Evolutionary conservation across 2,797 vertebrate genomes (phyloP).

Genomic region (Botia almorhae): DNA sequence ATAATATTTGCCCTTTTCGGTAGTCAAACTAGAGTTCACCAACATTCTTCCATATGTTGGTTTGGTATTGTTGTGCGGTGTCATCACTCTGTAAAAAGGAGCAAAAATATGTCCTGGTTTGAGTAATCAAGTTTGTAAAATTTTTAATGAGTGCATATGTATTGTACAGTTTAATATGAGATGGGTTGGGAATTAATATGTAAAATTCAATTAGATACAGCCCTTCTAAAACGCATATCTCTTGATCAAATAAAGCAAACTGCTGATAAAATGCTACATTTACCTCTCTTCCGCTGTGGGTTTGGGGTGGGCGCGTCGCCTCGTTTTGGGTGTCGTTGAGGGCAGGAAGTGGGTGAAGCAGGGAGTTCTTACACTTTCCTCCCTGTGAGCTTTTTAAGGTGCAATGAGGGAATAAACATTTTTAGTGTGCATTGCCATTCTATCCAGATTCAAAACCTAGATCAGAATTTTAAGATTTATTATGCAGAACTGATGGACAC

Average conservation of each 20-base stretch:
- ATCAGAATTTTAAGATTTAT: background rate
- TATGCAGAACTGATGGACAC: background rate
- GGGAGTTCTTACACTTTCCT: constrained; percentile 1
- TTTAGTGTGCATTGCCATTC: background rate
- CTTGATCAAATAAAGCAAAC: background rate
- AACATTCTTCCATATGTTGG: background rate
- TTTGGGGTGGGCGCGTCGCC: background rate
- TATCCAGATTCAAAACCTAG: background rate
- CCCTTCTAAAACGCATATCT: background rate
- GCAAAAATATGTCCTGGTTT: background rate
- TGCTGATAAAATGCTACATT: background rate
- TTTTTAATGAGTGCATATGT: background rate
- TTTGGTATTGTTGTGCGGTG: background rate
- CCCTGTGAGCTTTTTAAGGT: background rate
- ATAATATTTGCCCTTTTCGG: background rate
- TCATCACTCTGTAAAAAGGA: background rate
- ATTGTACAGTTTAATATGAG: background rate
- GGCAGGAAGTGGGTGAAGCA: constrained; percentile 51
- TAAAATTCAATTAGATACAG: background rate
- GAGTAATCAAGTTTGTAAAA: background rate
- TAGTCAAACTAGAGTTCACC: background rate
- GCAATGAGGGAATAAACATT: background rate
- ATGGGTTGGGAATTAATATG: background rate
- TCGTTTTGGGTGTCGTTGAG: constrained; percentile 26
- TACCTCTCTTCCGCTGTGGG: background rate